Conservation (phyloP, 1,140 invertebrate species). For the Leptopilina clavipes region DNA sequence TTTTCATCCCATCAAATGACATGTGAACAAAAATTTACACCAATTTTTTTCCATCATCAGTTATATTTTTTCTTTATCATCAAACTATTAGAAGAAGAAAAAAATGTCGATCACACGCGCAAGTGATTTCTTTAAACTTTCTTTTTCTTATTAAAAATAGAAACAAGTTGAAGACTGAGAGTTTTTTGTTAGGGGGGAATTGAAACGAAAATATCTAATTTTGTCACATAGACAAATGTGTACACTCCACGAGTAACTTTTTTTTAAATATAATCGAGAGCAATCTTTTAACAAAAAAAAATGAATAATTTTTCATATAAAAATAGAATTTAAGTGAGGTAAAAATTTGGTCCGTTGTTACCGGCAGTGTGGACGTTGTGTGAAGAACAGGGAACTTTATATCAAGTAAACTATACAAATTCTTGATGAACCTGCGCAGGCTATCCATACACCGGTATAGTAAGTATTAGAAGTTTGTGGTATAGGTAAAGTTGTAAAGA, state of each 20-base stretch:
- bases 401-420: not conserved
- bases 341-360: not conserved
- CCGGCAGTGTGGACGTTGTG: not conserved
- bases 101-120: not conserved
- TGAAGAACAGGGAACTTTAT: conserved; percentile 2
- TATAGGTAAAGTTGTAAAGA: conserved; percentile 1
- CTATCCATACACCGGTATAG: not conserved
- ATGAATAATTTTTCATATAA: not conserved
- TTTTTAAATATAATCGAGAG: too few species aligned
- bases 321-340: not conserved
- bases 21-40: too few species aligned
- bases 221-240: not conserved
- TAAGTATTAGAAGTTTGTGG: conserved; percentile 7
- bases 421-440: conserved; percentile 25
- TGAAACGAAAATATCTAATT: not conserved
- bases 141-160: not conserved
- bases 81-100: too few species aligned
- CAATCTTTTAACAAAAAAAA: too few species aligned
- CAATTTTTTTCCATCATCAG: too few species aligned
- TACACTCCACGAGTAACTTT: not conserved
- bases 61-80: too few species aligned
- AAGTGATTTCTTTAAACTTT: not conserved
- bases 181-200: not conserved
- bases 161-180: not conserved
- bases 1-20: too few species aligned